Conservation (phyloP, 2,888 invertebrate species). For the Rhamnusium bicolor region DNA sequence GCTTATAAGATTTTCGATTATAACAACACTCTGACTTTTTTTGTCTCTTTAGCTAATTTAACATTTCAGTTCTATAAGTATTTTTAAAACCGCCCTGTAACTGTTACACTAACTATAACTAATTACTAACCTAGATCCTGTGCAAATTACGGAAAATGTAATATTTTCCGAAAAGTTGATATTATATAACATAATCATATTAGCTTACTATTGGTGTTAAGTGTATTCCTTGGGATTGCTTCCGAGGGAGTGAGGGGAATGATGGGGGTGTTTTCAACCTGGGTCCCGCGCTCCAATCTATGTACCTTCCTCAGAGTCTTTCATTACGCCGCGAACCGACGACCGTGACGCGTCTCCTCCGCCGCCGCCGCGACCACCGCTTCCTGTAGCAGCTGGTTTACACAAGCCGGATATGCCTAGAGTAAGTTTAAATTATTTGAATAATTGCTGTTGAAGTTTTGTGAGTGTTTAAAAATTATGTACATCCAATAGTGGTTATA, state of each 20-base stretch:
- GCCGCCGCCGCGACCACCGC: constrained; percentile 62
- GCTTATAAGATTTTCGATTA: too few relatives aligned
- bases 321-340: constrained; percentile 62
- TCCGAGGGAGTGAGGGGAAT: constrained; percentile 51
- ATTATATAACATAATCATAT: neutral
- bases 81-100: too few relatives aligned
- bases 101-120: too few relatives aligned
- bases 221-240: neutral
- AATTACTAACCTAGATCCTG: too few relatives aligned
- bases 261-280: constrained; percentile 63
- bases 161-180: too few relatives aligned
- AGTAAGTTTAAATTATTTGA: constrained; percentile 53
- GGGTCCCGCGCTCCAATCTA: constrained; percentile 69
- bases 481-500: neutral
- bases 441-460: neutral
- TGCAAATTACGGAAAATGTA: too few relatives aligned
- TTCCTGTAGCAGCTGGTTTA: constrained; percentile 52
- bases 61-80: too few relatives aligned
- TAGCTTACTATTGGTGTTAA: neutral
- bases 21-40: too few relatives aligned
- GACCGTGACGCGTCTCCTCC: constrained; percentile 60
- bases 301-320: constrained; percentile 60
- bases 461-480: neutral
- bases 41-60: too few relatives aligned
- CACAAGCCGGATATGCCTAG: constrained; percentile 53